Percentiles rank a stretch among this genome's conserved stretches.
Evolutionary conservation across 1,140 invertebrate genomes (phyloP).

Genomic region (Chymomyza costata): DNA sequence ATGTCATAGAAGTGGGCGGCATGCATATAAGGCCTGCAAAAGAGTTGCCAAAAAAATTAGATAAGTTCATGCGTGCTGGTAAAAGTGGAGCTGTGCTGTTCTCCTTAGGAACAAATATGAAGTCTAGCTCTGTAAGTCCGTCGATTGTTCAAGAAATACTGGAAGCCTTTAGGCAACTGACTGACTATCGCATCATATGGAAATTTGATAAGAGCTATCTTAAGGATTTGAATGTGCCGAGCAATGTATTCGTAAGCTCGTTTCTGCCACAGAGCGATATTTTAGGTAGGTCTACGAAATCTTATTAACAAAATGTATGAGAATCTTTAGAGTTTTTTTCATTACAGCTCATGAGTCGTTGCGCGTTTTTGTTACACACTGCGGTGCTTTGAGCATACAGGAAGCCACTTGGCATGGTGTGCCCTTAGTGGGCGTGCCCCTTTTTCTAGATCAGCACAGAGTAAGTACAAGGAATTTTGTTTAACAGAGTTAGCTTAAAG

Average conservation of each 20-base stretch:
- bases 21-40: conserved; percentile 70
- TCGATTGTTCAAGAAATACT: conserved; percentile 28
- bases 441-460: conserved; percentile 79
- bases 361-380: conserved; percentile 77
- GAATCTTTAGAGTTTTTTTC: too few relatives aligned
- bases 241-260: conserved; percentile 10
- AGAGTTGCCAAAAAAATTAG: conserved; percentile 22
- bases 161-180: conserved; percentile 30
- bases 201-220: conserved; percentile 50
- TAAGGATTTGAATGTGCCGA: conserved; percentile 4
- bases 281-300: conserved; percentile 15
- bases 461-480: conserved; percentile 1
- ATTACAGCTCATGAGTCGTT: conserved; percentile 76
- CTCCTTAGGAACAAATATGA: conserved; percentile 27
- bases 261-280: conserved; percentile 50
- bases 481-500: too few relatives aligned
- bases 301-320: too few relatives aligned
- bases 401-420: conserved; percentile 78
- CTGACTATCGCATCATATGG: conserved; percentile 56
- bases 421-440: conserved; percentile 79
- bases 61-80: conserved; percentile 17
- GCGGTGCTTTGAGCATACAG: conserved; percentile 77
- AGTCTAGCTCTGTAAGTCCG: conserved; percentile 7
- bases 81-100: conserved; percentile 15
- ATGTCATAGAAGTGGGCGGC: conserved; percentile 77